Conservation (phyloP, 2,113 vertebrate species). For the Chaetodon auriga region DNA sequence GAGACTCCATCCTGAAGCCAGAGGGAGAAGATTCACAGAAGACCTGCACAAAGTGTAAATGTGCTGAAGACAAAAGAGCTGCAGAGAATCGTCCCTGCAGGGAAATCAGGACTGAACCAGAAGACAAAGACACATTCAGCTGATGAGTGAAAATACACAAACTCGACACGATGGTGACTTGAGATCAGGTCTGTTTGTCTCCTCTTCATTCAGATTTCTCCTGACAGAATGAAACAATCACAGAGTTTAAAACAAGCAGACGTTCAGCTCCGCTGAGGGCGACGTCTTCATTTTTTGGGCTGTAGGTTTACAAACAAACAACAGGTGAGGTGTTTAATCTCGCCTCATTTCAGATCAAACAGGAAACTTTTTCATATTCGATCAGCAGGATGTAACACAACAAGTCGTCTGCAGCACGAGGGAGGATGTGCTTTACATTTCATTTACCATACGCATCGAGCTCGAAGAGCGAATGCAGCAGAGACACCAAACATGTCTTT, state of each 20-base stretch:
- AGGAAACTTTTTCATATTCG: neutral
- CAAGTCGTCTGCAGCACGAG: too few relatives aligned
- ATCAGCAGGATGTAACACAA: too few relatives aligned
- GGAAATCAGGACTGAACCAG: neutral
- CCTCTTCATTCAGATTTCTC: neutral
- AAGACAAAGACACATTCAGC: neutral
- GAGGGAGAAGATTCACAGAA: neutral
- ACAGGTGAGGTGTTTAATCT: neutral
- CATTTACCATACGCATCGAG: too few relatives aligned
- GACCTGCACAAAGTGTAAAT: slow-evolving; percentile 16
- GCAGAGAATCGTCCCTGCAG: neutral
- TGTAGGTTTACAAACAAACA: neutral
- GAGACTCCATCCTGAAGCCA: neutral
- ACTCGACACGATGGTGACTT: neutral
- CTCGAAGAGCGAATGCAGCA: too few relatives aligned
- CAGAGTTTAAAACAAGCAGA: too few relatives aligned
- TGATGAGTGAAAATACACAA: neutral
- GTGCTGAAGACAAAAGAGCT: neutral
- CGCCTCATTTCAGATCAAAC: neutral
- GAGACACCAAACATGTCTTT: too few relatives aligned
- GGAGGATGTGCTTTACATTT: too few relatives aligned
- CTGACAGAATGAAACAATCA: neutral
- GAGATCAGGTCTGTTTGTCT: neutral
- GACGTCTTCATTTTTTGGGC: neutral
- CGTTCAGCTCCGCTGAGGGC: neutral